phyloP scores from a whole-genome alignment of 2,113 vertebrate genomes.

The Pungitius pungitius region DNA sequence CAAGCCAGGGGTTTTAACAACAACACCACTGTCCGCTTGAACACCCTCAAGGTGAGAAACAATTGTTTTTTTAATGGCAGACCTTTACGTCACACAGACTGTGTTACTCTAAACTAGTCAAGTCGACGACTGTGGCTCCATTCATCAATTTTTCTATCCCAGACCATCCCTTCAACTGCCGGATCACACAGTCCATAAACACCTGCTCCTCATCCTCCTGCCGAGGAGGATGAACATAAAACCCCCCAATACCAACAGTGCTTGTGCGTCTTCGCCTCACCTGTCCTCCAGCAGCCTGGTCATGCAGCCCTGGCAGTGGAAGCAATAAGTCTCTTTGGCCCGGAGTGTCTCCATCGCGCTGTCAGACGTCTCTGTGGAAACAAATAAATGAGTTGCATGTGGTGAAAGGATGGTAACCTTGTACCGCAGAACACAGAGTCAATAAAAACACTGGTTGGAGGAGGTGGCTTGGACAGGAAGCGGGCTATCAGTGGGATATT shows the following conservation, averaged over 20 bases:
- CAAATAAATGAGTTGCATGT: slow-evolving; percentile 50
- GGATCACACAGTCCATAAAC: slow-evolving; percentile 53
- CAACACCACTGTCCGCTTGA: slow-evolving; percentile 42
- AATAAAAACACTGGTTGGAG: slow-evolving; percentile 44
- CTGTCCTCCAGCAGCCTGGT: slow-evolving; percentile 82
- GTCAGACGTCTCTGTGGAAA: slow-evolving; percentile 78
- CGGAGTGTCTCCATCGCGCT: slow-evolving; percentile 79
- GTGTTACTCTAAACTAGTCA: slow-evolving; percentile 54
- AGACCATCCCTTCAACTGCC: slow-evolving; percentile 32
- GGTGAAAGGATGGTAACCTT: slow-evolving; percentile 47
- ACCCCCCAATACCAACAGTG: slow-evolving; percentile 18
- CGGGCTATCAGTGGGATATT: slow-evolving; percentile 40
- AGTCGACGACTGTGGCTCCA: slow-evolving; percentile 40
- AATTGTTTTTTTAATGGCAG: slow-evolving; percentile 60
- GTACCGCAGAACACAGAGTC: slow-evolving; percentile 50
- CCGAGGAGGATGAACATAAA: slow-evolving; percentile 54
- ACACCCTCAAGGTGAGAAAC: slow-evolving; percentile 51
- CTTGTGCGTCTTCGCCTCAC: slow-evolving; percentile 79
- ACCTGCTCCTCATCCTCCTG: slow-evolving; percentile 44
- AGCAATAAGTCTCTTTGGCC: slow-evolving; percentile 79
- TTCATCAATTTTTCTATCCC: slow-evolving; percentile 44
- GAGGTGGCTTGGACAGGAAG: slow-evolving; percentile 37
- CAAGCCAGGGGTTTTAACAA: slow-evolving; percentile 46
- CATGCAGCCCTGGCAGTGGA: slow-evolving; percentile 91
- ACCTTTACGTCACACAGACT: slow-evolving; percentile 48